These are phyloP conservation scores for Cordilura impudica DNA, from an alignment of 2,888 invertebrate species.

Conservation along the genomic window DNA sequence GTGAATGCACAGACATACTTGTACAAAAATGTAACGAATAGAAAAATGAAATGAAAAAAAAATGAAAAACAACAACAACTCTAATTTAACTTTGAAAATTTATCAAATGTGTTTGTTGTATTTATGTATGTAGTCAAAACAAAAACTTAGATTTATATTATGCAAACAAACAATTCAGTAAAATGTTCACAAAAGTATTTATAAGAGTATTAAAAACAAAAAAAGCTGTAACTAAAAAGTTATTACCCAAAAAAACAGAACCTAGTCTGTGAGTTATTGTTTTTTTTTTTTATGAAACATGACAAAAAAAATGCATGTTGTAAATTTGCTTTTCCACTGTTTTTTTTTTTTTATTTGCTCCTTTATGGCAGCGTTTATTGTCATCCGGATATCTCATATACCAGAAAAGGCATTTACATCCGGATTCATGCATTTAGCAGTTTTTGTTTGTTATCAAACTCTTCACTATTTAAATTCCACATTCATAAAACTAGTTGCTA, in stretches of 20 bases:
- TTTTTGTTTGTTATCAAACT: not conserved
- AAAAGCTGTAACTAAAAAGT: not conserved
- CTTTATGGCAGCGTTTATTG: not conserved
- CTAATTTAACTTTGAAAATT: conserved; percentile 37
- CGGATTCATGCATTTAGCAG: conserved; percentile 27
- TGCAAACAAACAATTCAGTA: conserved; percentile 15
- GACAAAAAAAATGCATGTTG: not conserved
- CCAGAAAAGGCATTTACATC: conserved; percentile 43
- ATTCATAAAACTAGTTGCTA: conserved; percentile 27
- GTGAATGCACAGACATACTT: conserved; percentile 26
- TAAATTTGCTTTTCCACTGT: not conserved
- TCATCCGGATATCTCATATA: not conserved
- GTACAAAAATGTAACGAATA: not conserved
- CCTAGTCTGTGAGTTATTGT: not conserved
- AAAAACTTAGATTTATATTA: conserved; percentile 21
- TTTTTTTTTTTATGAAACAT: not conserved
- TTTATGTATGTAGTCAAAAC: not conserved
- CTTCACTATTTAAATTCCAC: not conserved
- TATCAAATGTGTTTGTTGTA: conserved; percentile 10
- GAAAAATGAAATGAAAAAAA: not conserved
- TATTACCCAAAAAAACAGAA: conserved; percentile 9
- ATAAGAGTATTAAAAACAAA: not conserved
- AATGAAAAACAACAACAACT: not conserved
- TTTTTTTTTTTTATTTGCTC: not conserved
- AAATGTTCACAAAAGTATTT: not conserved